Conservation (phyloP, 2,888 invertebrate genomes). For the Tuta absoluta region DNA sequence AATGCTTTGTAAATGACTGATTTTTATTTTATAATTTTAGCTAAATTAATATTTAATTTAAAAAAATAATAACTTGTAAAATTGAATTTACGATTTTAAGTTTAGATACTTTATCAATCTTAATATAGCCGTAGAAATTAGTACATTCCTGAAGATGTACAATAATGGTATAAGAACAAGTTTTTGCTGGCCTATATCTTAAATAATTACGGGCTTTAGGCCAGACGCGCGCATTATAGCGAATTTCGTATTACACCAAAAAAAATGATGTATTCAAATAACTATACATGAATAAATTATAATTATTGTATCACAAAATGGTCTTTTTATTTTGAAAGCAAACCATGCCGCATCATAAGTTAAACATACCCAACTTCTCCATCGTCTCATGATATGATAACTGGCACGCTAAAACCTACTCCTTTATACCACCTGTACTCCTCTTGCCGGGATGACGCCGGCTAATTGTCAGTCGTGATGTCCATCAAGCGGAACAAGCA, state of each 20-base stretch:
- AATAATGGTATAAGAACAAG: slow-evolving; percentile 55
- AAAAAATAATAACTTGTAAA: slow-evolving; percentile 49
- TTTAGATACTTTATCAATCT: slow-evolving; percentile 45
- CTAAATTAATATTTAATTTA: slow-evolving; percentile 67
- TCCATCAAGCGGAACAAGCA: too few relatives aligned
- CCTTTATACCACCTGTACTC: too few relatives aligned
- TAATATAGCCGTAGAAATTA: slow-evolving; percentile 56
- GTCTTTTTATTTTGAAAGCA: slow-evolving; percentile 43
- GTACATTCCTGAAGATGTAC: slow-evolving; percentile 79
- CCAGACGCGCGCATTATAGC: slow-evolving; percentile 57
- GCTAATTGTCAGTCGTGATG: too few relatives aligned
- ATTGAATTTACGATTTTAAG: slow-evolving; percentile 45
- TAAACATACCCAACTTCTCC: too few relatives aligned
- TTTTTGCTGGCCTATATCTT: slow-evolving; percentile 55
- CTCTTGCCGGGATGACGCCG: too few relatives aligned
- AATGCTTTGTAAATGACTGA: slow-evolving; percentile 72
- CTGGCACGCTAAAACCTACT: too few relatives aligned
- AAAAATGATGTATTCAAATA: slow-evolving; percentile 75
- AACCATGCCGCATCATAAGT: too few relatives aligned
- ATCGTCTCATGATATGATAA: too few relatives aligned
- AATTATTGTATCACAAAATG: slow-evolving; percentile 59
- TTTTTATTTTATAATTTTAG: slow-evolving; percentile 62
- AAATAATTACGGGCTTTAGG: slow-evolving; percentile 40
- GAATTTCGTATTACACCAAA: slow-evolving; percentile 76
- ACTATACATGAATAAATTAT: slow-evolving; percentile 71